Evolutionary conservation across 2,888 invertebrate genomes (phyloP).

Genomic region (Nomada ferruginata): DNA sequence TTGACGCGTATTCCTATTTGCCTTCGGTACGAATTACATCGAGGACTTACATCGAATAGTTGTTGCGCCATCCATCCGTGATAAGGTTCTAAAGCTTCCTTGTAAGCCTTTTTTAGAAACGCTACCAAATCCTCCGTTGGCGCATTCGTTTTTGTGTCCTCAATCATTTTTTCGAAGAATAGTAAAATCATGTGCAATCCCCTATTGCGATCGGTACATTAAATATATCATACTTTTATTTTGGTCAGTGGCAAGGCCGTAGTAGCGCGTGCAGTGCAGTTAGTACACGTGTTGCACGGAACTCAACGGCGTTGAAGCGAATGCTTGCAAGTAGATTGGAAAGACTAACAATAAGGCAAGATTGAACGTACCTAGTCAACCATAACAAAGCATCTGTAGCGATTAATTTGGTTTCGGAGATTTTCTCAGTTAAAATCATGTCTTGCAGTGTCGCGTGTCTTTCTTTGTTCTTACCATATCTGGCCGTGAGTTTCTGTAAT

Average conservation of each 20-base stretch:
- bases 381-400: slow-evolving; percentile 89
- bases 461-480: slow-evolving; percentile 85
- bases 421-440: slow-evolving; percentile 88
- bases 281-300: not conserved
- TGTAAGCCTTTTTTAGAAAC: slow-evolving; percentile 88
- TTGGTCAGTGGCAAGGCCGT: not conserved
- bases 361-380: slow-evolving; percentile 88
- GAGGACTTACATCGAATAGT: slow-evolving; percentile 87
- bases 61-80: slow-evolving; percentile 92
- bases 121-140: slow-evolving; percentile 87
- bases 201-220: slow-evolving; percentile 81
- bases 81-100: slow-evolving; percentile 89
- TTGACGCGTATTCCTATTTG: not conserved
- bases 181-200: slow-evolving; percentile 87
- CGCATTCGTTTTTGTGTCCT: slow-evolving; percentile 84
- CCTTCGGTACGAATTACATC: not conserved
- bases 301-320: not conserved
- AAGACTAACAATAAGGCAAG: not conserved
- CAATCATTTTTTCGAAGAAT: slow-evolving; percentile 86
- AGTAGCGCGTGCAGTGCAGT: not conserved
- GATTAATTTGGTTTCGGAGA: slow-evolving; percentile 83
- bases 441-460: slow-evolving; percentile 88
- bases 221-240: too few relatives aligned
- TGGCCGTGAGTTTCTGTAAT: slow-evolving; percentile 87
- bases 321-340: too few relatives aligned